Conservation (phyloP, 2,113 vertebrate genomes). For the Oncorhynchus gorbuscha region DNA sequence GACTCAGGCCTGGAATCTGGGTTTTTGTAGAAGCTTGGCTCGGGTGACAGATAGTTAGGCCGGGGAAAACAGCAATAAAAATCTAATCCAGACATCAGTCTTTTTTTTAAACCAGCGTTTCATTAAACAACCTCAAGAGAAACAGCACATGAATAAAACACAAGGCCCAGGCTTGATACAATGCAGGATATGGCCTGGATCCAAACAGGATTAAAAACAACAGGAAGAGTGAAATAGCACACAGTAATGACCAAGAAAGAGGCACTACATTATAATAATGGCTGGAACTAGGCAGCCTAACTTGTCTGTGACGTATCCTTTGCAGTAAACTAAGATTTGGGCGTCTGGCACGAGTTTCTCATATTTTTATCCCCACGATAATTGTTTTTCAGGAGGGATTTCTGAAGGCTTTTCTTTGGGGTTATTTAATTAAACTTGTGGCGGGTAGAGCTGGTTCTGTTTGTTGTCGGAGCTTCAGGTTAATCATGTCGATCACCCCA, state of each 20-base stretch:
- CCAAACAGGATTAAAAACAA: constrained; percentile 47
- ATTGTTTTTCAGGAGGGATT: background rate
- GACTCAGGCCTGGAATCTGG: constrained; percentile 11
- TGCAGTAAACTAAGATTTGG: background rate
- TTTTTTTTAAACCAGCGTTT: constrained; percentile 31
- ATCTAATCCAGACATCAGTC: constrained; percentile 30
- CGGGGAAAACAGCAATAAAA: constrained; percentile 46
- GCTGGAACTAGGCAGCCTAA: constrained; percentile 20
- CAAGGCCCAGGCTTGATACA: constrained; percentile 43
- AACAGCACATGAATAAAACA: constrained; percentile 58
- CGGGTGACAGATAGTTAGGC: constrained; percentile 32
- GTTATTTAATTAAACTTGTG: constrained; percentile 43
- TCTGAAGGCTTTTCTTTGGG: background rate
- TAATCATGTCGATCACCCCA: constrained; percentile 40
- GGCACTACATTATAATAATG: constrained; percentile 24
- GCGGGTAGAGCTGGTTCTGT: constrained; percentile 15
- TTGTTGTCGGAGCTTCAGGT: constrained; percentile 41
- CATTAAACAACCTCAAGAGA: constrained; percentile 64
- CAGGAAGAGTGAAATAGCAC: constrained; percentile 32
- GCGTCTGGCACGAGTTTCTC: too few relatives aligned
- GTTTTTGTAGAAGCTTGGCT: constrained; percentile 23
- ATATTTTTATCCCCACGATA: too few relatives aligned
- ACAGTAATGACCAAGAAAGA: constrained; percentile 33
- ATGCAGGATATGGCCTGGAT: constrained; percentile 47
- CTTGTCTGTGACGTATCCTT: constrained; percentile 31